Base-by-base conservation (phyloP, 1,140 invertebrate species). In the Sarcophaga peregrina region DNA sequence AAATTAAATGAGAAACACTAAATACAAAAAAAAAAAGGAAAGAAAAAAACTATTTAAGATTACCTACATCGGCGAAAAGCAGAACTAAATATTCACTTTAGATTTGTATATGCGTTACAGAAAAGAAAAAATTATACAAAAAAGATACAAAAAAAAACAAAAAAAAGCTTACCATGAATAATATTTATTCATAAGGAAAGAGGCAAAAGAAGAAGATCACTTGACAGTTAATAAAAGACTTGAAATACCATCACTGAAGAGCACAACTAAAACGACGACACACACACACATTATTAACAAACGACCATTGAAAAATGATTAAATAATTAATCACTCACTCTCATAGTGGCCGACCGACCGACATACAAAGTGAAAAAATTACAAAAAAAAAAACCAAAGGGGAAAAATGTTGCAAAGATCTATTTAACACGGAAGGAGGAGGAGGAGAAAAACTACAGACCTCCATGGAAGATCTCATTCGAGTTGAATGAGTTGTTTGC, bases 271-370 rank as follows among this genome's bases (percentile, higher is more conserved):
- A 72, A 20, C 6, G 62, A 15, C 15, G n/a, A 25, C 20, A 72
- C 37, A 9, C 9, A 48, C 6, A 76, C 11, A 78, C 46, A 46
- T 48, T 10, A 46, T 17, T 20, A 50, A 78, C 75, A 78, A 72
- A 50, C 48, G 20, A 50, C 46, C 75, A 78, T 78, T 78, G 75
- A 78, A 78, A 78, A 78, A 78, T 78, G 47, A 78, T 78, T 78
- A 78, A 78, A 78, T 78, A 78, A 78, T 78, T 78, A 78, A 78
- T 68, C 58, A 82, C 58, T 47, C 50, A 81, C 11, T 62, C 78
- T 13, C 17, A 68, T 17, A n/a, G 82, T 25, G n/a, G 47, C 73
- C 8, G 58, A 62, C 73, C 8, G 58, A 62, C 15, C 15, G 58
- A 7, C 8, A 62, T 17, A 13, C 11, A 5, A 15, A 72, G 13